phyloP scores from a whole-genome alignment of 1,140 invertebrate species.

The Thalassaphorura encarpata region DNA sequence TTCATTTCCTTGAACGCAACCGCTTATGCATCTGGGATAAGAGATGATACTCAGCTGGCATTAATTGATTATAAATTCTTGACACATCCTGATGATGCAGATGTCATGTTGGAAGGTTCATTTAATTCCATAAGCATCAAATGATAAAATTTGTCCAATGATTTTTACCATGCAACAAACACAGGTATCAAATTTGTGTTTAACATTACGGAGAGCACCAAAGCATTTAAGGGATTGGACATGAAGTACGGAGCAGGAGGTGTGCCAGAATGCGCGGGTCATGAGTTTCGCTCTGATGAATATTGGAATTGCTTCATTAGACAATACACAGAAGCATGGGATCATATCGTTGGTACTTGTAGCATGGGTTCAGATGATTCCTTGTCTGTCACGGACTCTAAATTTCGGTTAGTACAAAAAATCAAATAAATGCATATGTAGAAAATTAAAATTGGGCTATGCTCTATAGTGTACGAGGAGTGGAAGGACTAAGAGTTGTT shows the following conservation, averaged over 20 bases:
- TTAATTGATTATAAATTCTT: slow-evolving; percentile 6
- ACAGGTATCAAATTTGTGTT: not conserved
- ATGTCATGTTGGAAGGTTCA: not conserved
- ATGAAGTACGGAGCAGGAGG: too few relatives aligned
- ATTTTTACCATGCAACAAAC: not conserved
- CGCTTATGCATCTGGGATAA: not conserved
- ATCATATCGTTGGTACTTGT: slow-evolving; percentile 14
- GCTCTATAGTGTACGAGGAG: slow-evolving; percentile 3
- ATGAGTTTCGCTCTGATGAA: slow-evolving; percentile 1
- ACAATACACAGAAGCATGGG: slow-evolving; percentile 6
- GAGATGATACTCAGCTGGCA: not conserved
- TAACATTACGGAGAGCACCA: not conserved
- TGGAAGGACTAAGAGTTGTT: slow-evolving; percentile 14
- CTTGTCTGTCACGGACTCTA: slow-evolving; percentile 19
- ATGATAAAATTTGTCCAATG: not conserved
- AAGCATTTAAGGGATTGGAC: not conserved
- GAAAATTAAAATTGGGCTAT: not conserved
- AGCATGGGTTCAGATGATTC: slow-evolving; percentile 19
- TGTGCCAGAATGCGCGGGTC: not conserved
- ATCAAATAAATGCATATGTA: not conserved
- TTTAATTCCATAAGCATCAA: not conserved
- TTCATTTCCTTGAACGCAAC: not conserved
- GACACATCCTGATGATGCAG: not conserved
- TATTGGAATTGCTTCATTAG: slow-evolving; percentile 24
- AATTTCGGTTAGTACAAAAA: slow-evolving; percentile 9